A percentile compares a stretch with the other conserved stretches of the same genome.
phyloP scores from a whole-genome alignment of 1,140 invertebrate genomes.

The Triops longicaudatus region DNA sequence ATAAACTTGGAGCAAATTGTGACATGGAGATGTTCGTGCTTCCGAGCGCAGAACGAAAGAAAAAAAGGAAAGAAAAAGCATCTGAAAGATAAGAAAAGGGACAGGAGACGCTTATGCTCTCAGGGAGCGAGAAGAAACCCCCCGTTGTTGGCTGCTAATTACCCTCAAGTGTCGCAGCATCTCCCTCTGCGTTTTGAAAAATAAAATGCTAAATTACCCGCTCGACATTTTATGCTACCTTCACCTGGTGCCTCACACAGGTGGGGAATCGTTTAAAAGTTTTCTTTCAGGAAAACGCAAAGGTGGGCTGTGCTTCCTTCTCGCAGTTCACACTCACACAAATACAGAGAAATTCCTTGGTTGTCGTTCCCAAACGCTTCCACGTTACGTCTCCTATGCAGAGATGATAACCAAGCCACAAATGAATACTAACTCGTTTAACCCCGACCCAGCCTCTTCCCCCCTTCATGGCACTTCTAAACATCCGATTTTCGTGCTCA shows the following conservation, averaged over 20 bases:
- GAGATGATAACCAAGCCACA: background rate
- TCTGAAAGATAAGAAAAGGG: background rate
- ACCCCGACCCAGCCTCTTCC: background rate
- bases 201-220: slow-evolving; percentile 16
- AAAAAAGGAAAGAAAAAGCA: background rate
- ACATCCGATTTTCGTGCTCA: background rate
- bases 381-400: background rate
- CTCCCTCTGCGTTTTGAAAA: slow-evolving; percentile 11
- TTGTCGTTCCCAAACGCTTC: background rate
- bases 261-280: slow-evolving; percentile 4
- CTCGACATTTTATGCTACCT: slow-evolving; percentile 5
- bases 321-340: background rate
- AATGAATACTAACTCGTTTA: background rate
- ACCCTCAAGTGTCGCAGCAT: slow-evolving; percentile 14
- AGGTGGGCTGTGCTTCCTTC: background rate
- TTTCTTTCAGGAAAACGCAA: slow-evolving; percentile 12
- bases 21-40: background rate
- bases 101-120: slow-evolving; percentile 6
- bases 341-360: background rate
- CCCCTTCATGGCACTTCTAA: background rate
- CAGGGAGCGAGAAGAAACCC: background rate
- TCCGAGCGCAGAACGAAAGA: background rate
- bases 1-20: slow-evolving; percentile 2
- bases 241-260: slow-evolving; percentile 9
- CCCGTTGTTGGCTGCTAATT: slow-evolving; percentile 14